phyloP scores from a whole-genome alignment of 2,113 vertebrate species.

The Girardinichthys multiradiatus region DNA sequence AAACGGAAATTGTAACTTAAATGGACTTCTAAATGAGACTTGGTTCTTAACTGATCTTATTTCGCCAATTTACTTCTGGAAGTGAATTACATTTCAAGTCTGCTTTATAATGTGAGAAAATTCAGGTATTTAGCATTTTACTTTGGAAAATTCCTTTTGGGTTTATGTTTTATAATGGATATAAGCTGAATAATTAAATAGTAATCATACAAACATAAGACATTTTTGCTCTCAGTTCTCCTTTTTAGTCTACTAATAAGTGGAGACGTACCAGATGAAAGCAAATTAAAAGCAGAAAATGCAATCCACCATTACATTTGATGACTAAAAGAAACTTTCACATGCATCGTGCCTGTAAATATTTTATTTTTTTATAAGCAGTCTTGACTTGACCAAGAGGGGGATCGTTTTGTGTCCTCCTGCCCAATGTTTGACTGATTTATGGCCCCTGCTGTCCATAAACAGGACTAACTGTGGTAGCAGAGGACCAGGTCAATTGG shows the following conservation, averaged over 20 bases:
- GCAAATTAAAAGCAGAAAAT: background rate
- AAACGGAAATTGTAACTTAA: background rate
- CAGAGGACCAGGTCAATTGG: conserved; percentile 54
- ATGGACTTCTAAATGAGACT: background rate
- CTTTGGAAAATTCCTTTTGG: too few relatives aligned
- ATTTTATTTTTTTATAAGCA: background rate
- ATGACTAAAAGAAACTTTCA: background rate
- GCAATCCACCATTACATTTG: conserved; percentile 1
- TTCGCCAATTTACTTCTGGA: background rate
- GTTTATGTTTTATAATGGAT: too few relatives aligned
- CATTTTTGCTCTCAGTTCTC: background rate
- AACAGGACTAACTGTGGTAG: conserved; percentile 49
- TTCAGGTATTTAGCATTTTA: background rate
- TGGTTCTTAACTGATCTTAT: too few relatives aligned
- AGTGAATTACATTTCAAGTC: too few relatives aligned
- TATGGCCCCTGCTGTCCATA: conserved; percentile 49
- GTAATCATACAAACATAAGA: background rate
- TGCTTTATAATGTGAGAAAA: too few relatives aligned
- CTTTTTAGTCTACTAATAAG: background rate
- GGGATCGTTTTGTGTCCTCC: conserved; percentile 2
- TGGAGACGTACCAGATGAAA: background rate
- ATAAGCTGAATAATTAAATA: background rate
- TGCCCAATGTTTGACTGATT: conserved; percentile 37
- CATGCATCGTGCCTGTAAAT: background rate
- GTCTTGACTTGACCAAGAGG: background rate